These are phyloP conservation scores for Peromyscus melanophrys DNA, from an alignment of 2,797 vertebrate genomes.

Conservation along the genomic window DNA sequence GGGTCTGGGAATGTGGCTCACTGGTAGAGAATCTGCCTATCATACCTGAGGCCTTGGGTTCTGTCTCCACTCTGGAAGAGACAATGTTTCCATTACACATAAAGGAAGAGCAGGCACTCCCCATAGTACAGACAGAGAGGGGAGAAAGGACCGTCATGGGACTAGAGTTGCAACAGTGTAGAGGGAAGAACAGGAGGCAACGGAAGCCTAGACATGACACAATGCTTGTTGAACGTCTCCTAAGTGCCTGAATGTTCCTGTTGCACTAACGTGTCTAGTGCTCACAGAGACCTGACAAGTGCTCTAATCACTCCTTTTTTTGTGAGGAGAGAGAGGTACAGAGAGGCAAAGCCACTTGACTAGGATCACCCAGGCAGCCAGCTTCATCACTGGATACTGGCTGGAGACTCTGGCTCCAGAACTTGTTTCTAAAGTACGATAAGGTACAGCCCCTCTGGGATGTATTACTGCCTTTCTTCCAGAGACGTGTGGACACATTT, in stretches of 20 bases:
- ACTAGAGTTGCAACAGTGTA: not conserved
- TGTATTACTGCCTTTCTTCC: conserved; percentile 18
- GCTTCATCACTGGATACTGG: not conserved
- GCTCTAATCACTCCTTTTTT: not conserved
- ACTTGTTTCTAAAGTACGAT: not conserved
- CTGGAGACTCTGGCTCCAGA: conserved; percentile 20
- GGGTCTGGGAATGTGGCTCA: no score
- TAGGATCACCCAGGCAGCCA: conserved; percentile 33
- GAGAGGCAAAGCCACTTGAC: not conserved
- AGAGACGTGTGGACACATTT: not conserved
- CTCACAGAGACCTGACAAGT: not conserved
- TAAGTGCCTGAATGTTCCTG: not conserved
- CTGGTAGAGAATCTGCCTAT: no score
- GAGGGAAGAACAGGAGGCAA: not conserved
- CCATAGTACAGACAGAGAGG: not conserved
- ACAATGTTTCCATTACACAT: not conserved
- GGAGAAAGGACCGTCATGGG: not conserved
- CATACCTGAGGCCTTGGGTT: not conserved
- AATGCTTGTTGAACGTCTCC: not conserved
- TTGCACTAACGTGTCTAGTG: not conserved
- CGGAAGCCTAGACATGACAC: accelerated
- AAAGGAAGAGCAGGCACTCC: not conserved
- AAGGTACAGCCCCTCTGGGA: not conserved
- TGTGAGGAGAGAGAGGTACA: not conserved
- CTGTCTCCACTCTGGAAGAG: not conserved